Conservation (phyloP, 1,140 invertebrate genomes). For the Zaprionus vittiger region DNA sequence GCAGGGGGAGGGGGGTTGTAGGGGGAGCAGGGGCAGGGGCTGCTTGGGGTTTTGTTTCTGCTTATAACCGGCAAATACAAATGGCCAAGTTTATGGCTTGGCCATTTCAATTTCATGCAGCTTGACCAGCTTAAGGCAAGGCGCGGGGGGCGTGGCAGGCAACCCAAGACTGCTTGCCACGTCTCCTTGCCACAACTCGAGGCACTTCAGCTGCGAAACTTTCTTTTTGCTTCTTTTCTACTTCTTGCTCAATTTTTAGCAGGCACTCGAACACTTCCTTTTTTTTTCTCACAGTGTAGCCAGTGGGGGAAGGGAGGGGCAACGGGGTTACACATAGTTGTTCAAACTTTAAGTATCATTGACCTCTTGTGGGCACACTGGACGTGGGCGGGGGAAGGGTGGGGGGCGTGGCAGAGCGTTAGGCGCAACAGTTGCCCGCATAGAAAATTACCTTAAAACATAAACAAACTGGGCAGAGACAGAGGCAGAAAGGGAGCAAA, state of each 20-base stretch:
- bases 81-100: constrained; percentile 77
- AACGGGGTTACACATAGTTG: constrained; percentile 32
- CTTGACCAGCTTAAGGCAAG: constrained; percentile 53
- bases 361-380: constrained; percentile 52
- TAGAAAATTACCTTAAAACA: constrained; percentile 76
- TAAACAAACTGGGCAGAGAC: constrained; percentile 49
- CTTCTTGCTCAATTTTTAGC: constrained; percentile 63
- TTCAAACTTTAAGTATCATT: constrained; percentile 81
- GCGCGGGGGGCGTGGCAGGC: background rate
- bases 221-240: constrained; percentile 45
- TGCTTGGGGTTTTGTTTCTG: constrained; percentile 45
- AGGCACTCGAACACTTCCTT: constrained; percentile 69
- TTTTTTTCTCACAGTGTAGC: constrained; percentile 15
- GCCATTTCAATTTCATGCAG: constrained; percentile 80
- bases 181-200: background rate
- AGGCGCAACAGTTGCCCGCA: constrained; percentile 74
- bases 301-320: background rate
- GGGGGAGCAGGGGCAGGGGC: background rate
- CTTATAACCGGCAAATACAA: constrained; percentile 71
- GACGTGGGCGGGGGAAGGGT: background rate
- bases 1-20: background rate
- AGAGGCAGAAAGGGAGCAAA: background rate
- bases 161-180: background rate
- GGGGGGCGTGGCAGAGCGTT: constrained; percentile 4
- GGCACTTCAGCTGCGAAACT: constrained; percentile 49